These are phyloP conservation scores for Ditylenchus dipsaci DNA, from an alignment of 1,140 invertebrate genomes.

Conservation along the genomic window DNA sequence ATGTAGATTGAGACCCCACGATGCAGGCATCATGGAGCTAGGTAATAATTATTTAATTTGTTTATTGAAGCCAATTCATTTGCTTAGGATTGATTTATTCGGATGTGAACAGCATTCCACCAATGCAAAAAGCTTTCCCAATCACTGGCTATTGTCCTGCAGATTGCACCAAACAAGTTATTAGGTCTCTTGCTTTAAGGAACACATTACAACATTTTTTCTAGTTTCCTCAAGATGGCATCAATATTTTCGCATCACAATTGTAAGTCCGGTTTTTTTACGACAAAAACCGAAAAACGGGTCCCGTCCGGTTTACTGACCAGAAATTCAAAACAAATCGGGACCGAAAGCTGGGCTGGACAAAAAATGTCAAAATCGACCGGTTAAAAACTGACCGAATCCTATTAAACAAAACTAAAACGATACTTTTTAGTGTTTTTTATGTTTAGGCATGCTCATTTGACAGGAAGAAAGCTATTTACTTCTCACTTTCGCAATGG, in stretches of 20 bases:
- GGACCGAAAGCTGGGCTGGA: too few species aligned
- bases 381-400: too few species aligned
- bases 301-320: too few species aligned
- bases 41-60: conserved; percentile 56
- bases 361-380: too few species aligned
- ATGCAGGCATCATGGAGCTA: conserved; percentile 91
- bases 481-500: conserved; percentile 79
- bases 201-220: conserved; percentile 11
- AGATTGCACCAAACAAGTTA: conserved; percentile 81
- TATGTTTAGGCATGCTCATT: conserved; percentile 68
- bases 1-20: conserved; percentile 68
- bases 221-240: conserved; percentile 65
- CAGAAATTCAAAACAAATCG: too few species aligned
- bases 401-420: too few species aligned
- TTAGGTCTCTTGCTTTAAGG: background rate
- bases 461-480: conserved; percentile 77
- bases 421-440: too few species aligned
- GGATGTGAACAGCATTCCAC: conserved; percentile 96
- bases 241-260: conserved; percentile 89
- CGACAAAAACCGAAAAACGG: conserved; percentile 82
- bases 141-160: conserved; percentile 83
- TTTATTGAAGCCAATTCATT: too few species aligned
- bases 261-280: conserved; percentile 59
- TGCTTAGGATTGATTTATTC: conserved; percentile 71
- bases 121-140: conserved; percentile 69